A percentile compares a stretch with the other conserved stretches of the same genome.
These are phyloP conservation scores for Dicyrtoma fusca DNA, from an alignment of 2,888 invertebrate genomes.

Conservation along the genomic window DNA sequence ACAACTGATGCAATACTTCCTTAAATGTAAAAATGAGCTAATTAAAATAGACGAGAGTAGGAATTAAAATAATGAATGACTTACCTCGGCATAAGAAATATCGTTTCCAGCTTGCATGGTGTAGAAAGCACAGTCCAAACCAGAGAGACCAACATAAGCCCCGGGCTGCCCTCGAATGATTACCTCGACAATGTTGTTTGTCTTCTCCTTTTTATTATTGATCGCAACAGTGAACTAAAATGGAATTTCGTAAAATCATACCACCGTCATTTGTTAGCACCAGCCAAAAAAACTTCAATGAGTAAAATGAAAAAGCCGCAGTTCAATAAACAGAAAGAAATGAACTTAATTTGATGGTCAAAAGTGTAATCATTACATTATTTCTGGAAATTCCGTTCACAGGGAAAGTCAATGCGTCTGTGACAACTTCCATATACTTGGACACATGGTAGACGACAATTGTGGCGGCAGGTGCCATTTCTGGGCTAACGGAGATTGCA, in stretches of 20 bases:
- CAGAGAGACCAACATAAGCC: slow-evolving; percentile 89
- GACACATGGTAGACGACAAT: slow-evolving; percentile 86
- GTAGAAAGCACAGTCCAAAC: slow-evolving; percentile 84
- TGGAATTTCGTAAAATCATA: not conserved
- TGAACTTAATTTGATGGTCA: too few species aligned
- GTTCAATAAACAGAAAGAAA: too few species aligned
- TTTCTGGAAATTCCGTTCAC: slow-evolving; percentile 93
- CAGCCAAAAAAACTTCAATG: too few species aligned
- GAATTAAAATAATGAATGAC: slow-evolving; percentile 8
- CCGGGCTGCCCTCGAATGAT: slow-evolving; percentile 93
- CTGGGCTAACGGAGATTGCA: slow-evolving; percentile 78
- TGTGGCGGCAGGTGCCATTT: slow-evolving; percentile 92
- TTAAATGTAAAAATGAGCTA: too few species aligned
- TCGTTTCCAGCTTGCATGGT: slow-evolving; percentile 93
- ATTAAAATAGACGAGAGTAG: not conserved
- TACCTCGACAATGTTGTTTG: slow-evolving; percentile 89
- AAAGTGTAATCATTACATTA: slow-evolving; percentile 69
- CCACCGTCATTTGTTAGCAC: too few species aligned
- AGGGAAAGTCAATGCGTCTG: slow-evolving; percentile 93
- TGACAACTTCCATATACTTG: slow-evolving; percentile 78
- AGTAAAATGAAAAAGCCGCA: too few species aligned
- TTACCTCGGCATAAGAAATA: slow-evolving; percentile 79
- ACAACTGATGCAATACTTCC: too few species aligned
- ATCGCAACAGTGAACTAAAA: slow-evolving; percentile 77
- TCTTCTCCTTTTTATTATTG: slow-evolving; percentile 91